Evolutionary conservation across 2,113 vertebrate species (phyloP).

Genomic region (Atlantisia rogersi): DNA sequence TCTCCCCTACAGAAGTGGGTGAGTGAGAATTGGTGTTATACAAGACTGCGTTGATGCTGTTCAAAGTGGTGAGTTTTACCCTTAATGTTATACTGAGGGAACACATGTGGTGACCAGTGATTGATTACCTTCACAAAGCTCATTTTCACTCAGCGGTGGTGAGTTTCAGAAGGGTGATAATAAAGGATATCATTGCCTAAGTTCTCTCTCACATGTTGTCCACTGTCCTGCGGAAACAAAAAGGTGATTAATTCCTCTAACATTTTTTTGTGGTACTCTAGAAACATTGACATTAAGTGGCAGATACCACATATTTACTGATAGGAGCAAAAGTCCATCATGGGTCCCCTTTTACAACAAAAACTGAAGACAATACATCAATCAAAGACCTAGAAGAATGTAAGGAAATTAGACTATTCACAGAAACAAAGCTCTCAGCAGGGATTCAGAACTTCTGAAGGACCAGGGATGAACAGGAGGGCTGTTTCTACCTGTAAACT

Average conservation of each 20-base stretch:
- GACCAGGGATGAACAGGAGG: neutral
- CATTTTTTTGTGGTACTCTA: neutral
- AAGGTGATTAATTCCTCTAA: conserved; percentile 5
- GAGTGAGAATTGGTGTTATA: conserved; percentile 57
- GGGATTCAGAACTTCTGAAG: neutral
- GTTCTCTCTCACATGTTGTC: conserved; percentile 32
- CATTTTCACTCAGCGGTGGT: conserved; percentile 52
- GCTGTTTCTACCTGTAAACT: neutral
- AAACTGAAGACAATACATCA: neutral
- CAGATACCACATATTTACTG: neutral
- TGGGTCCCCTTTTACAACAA: neutral
- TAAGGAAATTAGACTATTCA: neutral
- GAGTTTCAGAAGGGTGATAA: conserved; percentile 62
- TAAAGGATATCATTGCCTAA: conserved; percentile 37
- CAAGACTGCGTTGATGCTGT: conserved; percentile 17
- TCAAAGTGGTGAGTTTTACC: conserved; percentile 51
- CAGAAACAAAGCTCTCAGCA: neutral
- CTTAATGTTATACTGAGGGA: conserved; percentile 48
- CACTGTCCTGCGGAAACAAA: conserved; percentile 20
- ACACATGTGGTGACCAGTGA: conserved; percentile 41
- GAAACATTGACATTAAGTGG: neutral
- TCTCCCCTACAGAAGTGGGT: conserved; percentile 12
- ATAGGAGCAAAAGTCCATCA: neutral
- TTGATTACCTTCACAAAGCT: conserved; percentile 62
- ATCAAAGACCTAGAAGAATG: neutral